Conservation (phyloP, 2,888 invertebrate species). For the Arge pagana region DNA sequence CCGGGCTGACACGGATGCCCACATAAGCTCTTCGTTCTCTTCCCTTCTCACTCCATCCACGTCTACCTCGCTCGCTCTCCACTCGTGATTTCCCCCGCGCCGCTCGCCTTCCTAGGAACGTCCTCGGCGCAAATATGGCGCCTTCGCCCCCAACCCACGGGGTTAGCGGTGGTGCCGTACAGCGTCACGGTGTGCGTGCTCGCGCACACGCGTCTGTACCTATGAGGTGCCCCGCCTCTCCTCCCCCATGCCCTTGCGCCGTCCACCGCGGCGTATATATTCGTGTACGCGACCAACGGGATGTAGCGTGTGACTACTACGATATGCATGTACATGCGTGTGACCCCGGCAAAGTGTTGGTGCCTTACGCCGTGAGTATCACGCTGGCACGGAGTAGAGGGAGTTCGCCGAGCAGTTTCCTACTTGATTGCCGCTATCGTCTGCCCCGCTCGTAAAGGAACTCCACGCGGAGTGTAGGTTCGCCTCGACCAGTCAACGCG, state of each 20-base stretch:
- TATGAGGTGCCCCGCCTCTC: no score
- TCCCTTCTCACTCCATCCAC: conserved; percentile 31
- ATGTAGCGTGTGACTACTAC: conserved; percentile 29
- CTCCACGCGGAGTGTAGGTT: conserved; percentile 47
- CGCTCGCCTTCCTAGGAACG: no score
- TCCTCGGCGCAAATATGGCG: conserved; percentile 57
- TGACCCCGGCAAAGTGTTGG: neutral
- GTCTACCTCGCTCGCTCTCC: conserved; percentile 40
- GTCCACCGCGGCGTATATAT: no score
- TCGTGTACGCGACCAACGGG: conserved; percentile 1
- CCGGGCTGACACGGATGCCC: conserved; percentile 55
- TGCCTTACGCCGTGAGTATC: conserved; percentile 47
- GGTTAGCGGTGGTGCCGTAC: conserved; percentile 28
- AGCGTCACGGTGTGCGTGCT: conserved; percentile 33
- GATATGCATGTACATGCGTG: conserved; percentile 22
- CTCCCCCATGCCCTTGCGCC: no score
- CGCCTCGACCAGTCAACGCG: conserved; percentile 41
- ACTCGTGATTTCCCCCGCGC: conserved; percentile 57
- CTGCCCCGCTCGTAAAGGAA: conserved; percentile 50
- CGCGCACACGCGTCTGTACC: conserved; percentile 24
- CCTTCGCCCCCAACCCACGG: conserved; percentile 51
- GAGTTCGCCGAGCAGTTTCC: conserved; percentile 59
- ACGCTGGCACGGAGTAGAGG: conserved; percentile 49
- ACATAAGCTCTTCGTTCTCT: conserved; percentile 42
- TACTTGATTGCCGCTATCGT: conserved; percentile 59